These are phyloP conservation scores for Drosophila limbata DNA, from an alignment of 2,888 invertebrate genomes.

Conservation along the genomic window DNA sequence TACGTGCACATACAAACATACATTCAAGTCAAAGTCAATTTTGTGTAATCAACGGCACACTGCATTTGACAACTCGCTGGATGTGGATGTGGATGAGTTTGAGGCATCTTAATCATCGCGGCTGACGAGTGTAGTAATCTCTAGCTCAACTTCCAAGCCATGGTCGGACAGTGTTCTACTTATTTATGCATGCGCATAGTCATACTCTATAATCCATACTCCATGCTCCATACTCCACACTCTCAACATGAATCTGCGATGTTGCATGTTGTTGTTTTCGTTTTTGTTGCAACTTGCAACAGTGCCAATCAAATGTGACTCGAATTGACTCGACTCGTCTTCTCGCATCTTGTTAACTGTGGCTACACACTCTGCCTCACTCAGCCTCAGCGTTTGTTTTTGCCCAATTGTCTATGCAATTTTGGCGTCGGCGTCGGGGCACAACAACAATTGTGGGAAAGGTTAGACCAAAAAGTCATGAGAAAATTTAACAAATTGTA, in stretches of 20 bases:
- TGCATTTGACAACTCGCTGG: slow-evolving; percentile 41
- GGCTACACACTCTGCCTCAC: slow-evolving; percentile 8
- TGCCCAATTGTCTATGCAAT: slow-evolving; percentile 73
- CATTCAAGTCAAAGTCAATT: slow-evolving; percentile 59
- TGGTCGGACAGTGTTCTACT: slow-evolving; percentile 31
- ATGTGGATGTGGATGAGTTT: not conserved
- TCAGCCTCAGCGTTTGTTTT: slow-evolving; percentile 30
- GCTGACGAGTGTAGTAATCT: slow-evolving; percentile 20
- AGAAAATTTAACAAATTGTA: slow-evolving; percentile 57
- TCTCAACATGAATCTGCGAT: slow-evolving; percentile 74
- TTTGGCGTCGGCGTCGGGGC: slow-evolving; percentile 48
- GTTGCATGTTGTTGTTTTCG: slow-evolving; percentile 4
- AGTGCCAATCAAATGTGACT: slow-evolving; percentile 42
- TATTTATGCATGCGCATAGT: slow-evolving; percentile 71
- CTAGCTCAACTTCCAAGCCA: slow-evolving; percentile 52
- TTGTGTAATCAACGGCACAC: slow-evolving; percentile 58
- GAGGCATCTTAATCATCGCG: slow-evolving; percentile 61
- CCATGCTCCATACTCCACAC: not conserved
- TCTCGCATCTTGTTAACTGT: slow-evolving; percentile 30
- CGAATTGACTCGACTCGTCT: slow-evolving; percentile 8
- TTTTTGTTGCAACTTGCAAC: slow-evolving; percentile 23
- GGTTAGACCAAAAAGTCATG: slow-evolving; percentile 73
- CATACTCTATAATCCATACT: not conserved
- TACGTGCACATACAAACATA: slow-evolving; percentile 37
- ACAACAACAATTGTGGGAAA: slow-evolving; percentile 75